These are phyloP conservation scores for Xyrauchen texanus DNA, from an alignment of 2,113 vertebrate genomes.

Conservation along the genomic window DNA sequence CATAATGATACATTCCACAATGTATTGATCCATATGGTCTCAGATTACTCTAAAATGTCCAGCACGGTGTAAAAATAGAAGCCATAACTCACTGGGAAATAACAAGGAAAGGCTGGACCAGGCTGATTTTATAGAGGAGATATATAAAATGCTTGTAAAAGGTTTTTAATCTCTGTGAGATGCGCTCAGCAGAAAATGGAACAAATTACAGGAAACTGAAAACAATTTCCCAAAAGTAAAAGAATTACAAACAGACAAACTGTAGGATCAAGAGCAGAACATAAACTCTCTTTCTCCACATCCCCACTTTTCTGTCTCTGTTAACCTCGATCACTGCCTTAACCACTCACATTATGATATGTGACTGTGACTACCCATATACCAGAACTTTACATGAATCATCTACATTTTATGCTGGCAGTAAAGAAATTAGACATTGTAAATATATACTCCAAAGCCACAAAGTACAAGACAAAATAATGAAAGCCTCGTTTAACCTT, in stretches of 20 bases:
- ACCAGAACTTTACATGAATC: neutral
- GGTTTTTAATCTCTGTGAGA: neutral
- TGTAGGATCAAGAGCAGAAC: slow-evolving; percentile 10
- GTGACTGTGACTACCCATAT: neutral
- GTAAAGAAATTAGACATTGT: neutral
- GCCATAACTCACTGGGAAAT: slow-evolving; percentile 3
- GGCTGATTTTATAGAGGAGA: slow-evolving; percentile 1
- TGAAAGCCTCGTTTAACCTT: too few relatives aligned
- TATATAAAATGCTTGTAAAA: slow-evolving; percentile 13
- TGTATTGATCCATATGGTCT: too few relatives aligned
- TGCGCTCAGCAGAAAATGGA: slow-evolving; percentile 39
- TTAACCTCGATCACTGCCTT: neutral
- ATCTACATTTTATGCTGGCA: neutral
- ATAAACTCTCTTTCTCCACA: neutral
- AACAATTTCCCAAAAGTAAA: slow-evolving; percentile 36
- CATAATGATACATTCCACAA: too few relatives aligned
- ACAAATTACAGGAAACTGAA: slow-evolving; percentile 40
- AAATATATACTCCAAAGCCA: too few relatives aligned
- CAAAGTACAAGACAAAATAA: too few relatives aligned
- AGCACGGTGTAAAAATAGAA: neutral
- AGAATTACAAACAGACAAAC: slow-evolving; percentile 19
- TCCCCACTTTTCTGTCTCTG: neutral
- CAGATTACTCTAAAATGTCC: too few relatives aligned
- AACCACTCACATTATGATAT: neutral
- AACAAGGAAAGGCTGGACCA: too few relatives aligned